Evolutionary conservation across 2,113 vertebrate genomes (phyloP), one percentile per base, ranked within the genome.

Genomic region (Anseranas semipalmata): DNA sequence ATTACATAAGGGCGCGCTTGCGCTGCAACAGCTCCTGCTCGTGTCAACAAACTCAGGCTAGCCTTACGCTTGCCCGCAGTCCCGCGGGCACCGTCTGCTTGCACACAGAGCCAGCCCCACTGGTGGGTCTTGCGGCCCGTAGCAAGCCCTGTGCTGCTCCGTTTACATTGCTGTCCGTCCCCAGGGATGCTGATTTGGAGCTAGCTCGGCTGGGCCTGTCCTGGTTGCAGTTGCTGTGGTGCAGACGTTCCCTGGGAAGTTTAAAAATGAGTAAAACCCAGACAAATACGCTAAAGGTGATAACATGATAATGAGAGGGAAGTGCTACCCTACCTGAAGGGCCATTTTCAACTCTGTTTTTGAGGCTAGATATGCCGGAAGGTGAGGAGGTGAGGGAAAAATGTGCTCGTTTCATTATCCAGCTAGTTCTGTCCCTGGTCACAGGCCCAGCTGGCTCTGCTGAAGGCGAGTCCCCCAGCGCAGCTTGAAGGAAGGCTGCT

Each of bases 11-110:
- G 70, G 10, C 20, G 30, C 9, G 0, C 39, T 72, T 59, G n/a
- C 65, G 20, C 70, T 83, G 79, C 76, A 83, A 35, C 71, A 76
- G 6, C 53, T 87, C 48, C 66, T 0, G 2, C 66, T 79, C 74
- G 14, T 27, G 32, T 22, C 58, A 70, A 37, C 55, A 58, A 30
- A 80, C 39, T 8, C 6, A 6, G 45, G 50, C 2, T 32, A 63
- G 46, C 24, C 68, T 67, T 0, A 0, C 0, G 0, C 55, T 59
- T 27, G 65, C 13, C n/a, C 3, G 1, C 0, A 0, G 15, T n/a
- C 55, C 37, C 41, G 13, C 0, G 14, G 43, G 33, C 30, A 25
- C 39, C 7, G 39, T 10, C 13, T 48, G 15, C 30, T 30, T 19
- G 28, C n/a, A 52, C 7, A 1, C 30, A 14, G 52, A 33, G n/a